A percentile compares a stretch with the other conserved stretches of the same genome.
Conservation (phyloP, 2,797 vertebrate species). For the Champsocephalus gunnari region DNA sequence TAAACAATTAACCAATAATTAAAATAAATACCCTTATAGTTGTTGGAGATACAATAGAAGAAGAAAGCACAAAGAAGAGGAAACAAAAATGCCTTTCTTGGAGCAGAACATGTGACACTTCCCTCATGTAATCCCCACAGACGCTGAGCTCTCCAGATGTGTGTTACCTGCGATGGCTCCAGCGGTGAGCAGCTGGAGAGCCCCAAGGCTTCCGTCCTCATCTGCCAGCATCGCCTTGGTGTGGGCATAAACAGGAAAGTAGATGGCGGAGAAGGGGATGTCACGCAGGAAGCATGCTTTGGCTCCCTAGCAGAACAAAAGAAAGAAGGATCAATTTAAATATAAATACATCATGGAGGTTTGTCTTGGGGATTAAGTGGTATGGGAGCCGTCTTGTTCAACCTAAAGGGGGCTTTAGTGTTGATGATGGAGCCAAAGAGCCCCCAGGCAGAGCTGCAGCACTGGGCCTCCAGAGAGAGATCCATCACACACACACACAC, state of each 20-base stretch:
- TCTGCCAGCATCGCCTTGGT: slow-evolving; percentile 90
- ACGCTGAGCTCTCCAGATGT: slow-evolving; percentile 50
- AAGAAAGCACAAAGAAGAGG: neutral
- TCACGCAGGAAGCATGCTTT: slow-evolving; percentile 97
- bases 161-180: slow-evolving; percentile 95
- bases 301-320: slow-evolving; percentile 87
- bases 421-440: slow-evolving; percentile 68
- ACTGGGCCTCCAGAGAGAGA: slow-evolving; percentile 62
- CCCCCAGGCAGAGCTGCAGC: slow-evolving; percentile 60
- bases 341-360: slow-evolving; percentile 24
- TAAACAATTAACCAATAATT: too few relatives aligned
- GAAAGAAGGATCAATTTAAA: slow-evolving; percentile 10
- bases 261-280: slow-evolving; percentile 98
- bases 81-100: slow-evolving; percentile 28
- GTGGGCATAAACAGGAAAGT: slow-evolving; percentile 97
- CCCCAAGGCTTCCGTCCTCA: slow-evolving; percentile 89
- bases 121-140: slow-evolving; percentile 17
- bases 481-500: slow-evolving; percentile 49
- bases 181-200: slow-evolving; percentile 93
- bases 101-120: slow-evolving; percentile 30
- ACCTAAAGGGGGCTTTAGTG: slow-evolving; percentile 59
- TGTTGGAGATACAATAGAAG: too few relatives aligned
- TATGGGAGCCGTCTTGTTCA: slow-evolving; percentile 59
- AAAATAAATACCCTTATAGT: too few relatives aligned
- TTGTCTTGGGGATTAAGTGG: slow-evolving; percentile 59